A percentile compares a stretch with the other conserved stretches of the same genome.
Evolutionary conservation across 2,888 invertebrate genomes (phyloP).

Genomic region (Erynnis tages): DNA sequence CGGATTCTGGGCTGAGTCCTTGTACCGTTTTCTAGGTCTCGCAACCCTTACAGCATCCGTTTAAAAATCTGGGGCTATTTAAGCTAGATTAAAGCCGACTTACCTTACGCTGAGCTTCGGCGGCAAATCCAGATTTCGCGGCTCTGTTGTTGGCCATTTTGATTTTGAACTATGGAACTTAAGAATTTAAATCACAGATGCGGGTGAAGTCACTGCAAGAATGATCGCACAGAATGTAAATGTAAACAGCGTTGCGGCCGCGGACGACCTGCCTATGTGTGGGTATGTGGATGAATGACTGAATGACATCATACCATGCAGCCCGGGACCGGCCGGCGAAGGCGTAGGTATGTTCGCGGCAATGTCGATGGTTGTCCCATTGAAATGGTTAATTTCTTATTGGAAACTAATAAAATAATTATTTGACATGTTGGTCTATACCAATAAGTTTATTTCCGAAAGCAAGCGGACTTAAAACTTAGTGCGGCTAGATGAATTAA

Average conservation of each 20-base stretch:
- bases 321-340: conserved; percentile 44
- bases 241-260: conserved; percentile 70
- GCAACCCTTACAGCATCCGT: conserved; percentile 68
- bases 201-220: conserved; percentile 67
- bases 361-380: conserved; percentile 24
- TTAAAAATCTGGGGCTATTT: neutral
- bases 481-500: too few species aligned
- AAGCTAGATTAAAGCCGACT: conserved; percentile 45
- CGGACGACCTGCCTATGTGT: conserved; percentile 62
- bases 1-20: conserved; percentile 53
- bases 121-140: conserved; percentile 96
- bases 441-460: too few species aligned
- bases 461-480: too few species aligned
- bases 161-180: conserved; percentile 56
- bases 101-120: conserved; percentile 97
- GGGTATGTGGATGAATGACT: conserved; percentile 78
- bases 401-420: conserved; percentile 5
- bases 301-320: conserved; percentile 74
- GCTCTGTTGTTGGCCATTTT: conserved; percentile 91
- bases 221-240: conserved; percentile 41
- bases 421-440: too few species aligned
- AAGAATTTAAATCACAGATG: conserved; percentile 72
- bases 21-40: conserved; percentile 64
- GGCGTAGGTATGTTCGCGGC: conserved; percentile 7
- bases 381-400: conserved; percentile 2